Conservation (phyloP, 1,140 invertebrate genomes). For the Philopotamus ludificatus region DNA sequence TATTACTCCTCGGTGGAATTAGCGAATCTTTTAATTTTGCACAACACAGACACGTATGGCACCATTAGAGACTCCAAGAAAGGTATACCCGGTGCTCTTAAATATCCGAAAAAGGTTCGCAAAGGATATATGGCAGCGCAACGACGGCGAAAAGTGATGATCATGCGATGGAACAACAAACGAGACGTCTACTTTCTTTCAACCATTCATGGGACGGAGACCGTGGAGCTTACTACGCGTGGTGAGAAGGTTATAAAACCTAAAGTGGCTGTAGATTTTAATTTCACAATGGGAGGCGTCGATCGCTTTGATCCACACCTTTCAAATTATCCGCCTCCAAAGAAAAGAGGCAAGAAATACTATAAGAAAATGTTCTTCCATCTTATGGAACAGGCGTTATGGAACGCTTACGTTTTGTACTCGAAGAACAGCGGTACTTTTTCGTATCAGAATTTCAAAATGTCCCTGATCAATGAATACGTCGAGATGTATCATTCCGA, state of each 20-base stretch:
- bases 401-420: constrained; percentile 27
- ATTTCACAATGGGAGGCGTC: constrained; percentile 25
- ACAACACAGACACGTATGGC: constrained; percentile 32
- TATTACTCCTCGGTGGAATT: constrained; percentile 30
- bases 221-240: constrained; percentile 6
- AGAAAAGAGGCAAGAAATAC: constrained; percentile 21
- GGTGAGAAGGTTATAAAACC: constrained; percentile 11
- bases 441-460: constrained; percentile 19
- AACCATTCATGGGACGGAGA: constrained; percentile 29
- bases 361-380: constrained; percentile 28
- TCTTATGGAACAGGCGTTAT: constrained; percentile 22
- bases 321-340: constrained; percentile 13
- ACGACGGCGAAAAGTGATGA: constrained; percentile 24
- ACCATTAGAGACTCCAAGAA: constrained; percentile 24
- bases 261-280: no score
- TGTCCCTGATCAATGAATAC: constrained; percentile 22
- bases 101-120: constrained; percentile 24
- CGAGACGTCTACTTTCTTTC: no score
- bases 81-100: constrained; percentile 21
- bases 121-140: constrained; percentile 21
- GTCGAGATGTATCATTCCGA: constrained; percentile 24
- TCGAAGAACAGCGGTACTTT: constrained; percentile 18
- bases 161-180: constrained; percentile 30
- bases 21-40: constrained; percentile 16
- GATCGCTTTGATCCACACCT: constrained; percentile 17